Evolutionary conservation across 2,113 vertebrate genomes (phyloP).

Genomic region (Entelurus aequoreus): DNA sequence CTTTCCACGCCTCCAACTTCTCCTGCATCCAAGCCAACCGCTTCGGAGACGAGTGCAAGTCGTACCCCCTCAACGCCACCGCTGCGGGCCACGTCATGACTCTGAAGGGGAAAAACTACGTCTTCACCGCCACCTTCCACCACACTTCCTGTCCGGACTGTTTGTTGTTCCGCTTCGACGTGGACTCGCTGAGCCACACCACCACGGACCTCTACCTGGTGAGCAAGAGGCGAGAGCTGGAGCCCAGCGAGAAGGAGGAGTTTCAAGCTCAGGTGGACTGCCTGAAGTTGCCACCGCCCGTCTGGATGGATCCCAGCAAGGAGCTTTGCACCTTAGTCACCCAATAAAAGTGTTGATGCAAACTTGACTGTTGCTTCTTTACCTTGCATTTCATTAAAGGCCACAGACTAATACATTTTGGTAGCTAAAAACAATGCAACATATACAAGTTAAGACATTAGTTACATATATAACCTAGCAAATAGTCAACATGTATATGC

Average conservation of each 20-base stretch:
- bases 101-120: neutral
- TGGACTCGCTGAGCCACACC: neutral
- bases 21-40: slow-evolving; percentile 4
- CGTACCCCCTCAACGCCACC: neutral
- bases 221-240: slow-evolving; percentile 19
- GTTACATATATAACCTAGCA: too few relatives aligned
- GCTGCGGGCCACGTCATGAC: neutral
- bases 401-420: too few relatives aligned
- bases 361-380: too few relatives aligned
- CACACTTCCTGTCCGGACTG: neutral
- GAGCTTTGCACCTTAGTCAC: slow-evolving; percentile 2
- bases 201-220: slow-evolving; percentile 8
- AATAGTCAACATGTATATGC: too few relatives aligned
- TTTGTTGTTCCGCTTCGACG: slow-evolving; percentile 1
- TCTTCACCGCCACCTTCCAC: neutral
- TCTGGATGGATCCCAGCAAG: slow-evolving; percentile 14
- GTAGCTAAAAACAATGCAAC: too few relatives aligned
- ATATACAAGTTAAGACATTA: too few relatives aligned
- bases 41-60: slow-evolving; percentile 1
- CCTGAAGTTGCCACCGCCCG: slow-evolving; percentile 5
- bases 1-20: neutral
- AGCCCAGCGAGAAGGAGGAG: slow-evolving; percentile 7
- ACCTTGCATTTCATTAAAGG: too few relatives aligned
- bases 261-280: slow-evolving; percentile 12
- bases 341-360: too few relatives aligned